These are phyloP conservation scores for Galendromus occidentalis DNA, from an alignment of 1,140 invertebrate species.

Conservation along the genomic window DNA sequence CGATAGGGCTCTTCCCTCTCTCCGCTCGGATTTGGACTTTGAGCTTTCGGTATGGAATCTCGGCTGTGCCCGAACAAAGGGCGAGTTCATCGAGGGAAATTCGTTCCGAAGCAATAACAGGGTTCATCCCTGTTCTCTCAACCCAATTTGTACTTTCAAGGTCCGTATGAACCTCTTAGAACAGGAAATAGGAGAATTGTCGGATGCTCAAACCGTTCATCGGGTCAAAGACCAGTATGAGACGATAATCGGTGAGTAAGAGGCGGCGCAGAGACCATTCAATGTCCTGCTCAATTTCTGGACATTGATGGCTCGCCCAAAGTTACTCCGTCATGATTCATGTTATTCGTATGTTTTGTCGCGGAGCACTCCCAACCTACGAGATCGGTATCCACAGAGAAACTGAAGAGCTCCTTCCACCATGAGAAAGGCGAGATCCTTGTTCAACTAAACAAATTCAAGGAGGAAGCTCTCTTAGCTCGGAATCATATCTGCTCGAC, in stretches of 20 bases:
- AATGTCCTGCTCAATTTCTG: no score
- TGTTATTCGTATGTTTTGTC: no score
- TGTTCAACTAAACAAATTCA: not conserved
- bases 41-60: no score
- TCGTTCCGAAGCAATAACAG: no score
- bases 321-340: no score
- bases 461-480: not conserved
- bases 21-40: no score
- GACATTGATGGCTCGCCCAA: no score
- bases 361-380: no score
- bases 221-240: slow-evolving; percentile 1
- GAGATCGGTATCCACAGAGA: not conserved
- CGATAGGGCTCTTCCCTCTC: no score
- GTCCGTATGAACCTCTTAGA: not conserved
- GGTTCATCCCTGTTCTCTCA: not conserved
- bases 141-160: not conserved
- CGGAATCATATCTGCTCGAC: not conserved
- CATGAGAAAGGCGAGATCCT: not conserved
- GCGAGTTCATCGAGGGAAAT: no score
- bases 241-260: not conserved
- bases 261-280: not conserved
- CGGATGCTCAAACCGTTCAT: slow-evolving; percentile 1
- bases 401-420: not conserved
- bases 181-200: not conserved
- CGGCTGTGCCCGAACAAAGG: no score